A percentile compares a stretch with the other conserved stretches of the same genome.
These are phyloP conservation scores for Simalia tracyae DNA, from an alignment of 2,797 vertebrate genomes.

Conservation along the genomic window DNA sequence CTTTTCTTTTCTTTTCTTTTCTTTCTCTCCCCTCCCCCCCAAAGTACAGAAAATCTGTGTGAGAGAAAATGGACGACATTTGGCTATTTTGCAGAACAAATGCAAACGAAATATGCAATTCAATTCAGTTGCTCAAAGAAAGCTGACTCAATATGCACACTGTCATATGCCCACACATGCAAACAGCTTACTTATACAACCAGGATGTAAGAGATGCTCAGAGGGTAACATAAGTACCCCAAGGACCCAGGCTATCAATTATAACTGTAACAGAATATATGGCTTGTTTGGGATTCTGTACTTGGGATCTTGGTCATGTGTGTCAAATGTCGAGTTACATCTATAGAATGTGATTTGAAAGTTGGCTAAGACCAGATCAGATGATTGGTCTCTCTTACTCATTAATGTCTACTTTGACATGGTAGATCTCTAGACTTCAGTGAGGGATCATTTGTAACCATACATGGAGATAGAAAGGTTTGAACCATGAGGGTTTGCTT, in stretches of 20 bases:
- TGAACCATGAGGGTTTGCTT: neutral
- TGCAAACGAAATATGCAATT: constrained; percentile 62
- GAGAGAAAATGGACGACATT: constrained; percentile 32
- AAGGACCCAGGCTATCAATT: constrained; percentile 39
- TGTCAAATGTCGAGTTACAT: neutral
- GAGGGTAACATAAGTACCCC: constrained; percentile 43
- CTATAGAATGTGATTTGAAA: neutral
- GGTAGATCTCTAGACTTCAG: neutral
- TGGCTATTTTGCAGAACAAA: constrained; percentile 55
- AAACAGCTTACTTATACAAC: constrained; percentile 17
- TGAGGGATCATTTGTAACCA: neutral
- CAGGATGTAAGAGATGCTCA: constrained; percentile 29
- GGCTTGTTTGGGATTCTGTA: neutral
- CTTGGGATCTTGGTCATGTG: neutral
- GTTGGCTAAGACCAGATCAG: neutral
- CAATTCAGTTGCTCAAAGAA: constrained; percentile 27
- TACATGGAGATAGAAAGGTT: neutral
- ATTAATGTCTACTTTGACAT: neutral
- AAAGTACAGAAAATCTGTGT: constrained; percentile 58
- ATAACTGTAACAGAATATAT: constrained; percentile 32
- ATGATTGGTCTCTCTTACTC: neutral
- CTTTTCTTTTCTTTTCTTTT: neutral
- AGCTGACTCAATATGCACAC: neutral
- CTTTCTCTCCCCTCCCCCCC: neutral
- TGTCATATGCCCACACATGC: neutral